Evolutionary conservation across 2,888 invertebrate species (phyloP), one percentile per base, ranked within the genome.

Genomic region (Hydraecia micacea): DNA sequence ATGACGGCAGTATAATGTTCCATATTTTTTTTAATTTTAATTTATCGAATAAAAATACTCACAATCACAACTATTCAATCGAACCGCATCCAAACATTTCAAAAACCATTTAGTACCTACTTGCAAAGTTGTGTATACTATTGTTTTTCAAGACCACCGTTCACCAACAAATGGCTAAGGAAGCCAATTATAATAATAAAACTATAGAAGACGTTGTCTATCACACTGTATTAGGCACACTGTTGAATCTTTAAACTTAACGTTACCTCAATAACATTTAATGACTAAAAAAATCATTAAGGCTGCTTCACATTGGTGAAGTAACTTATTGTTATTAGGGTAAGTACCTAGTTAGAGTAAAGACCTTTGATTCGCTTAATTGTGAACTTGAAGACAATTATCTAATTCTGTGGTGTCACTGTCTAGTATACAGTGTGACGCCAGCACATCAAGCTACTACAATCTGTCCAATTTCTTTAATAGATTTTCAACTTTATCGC

Each of bases 191-290:
- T 15, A 18, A 11, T 15, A 18, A 11, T 2, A 46, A 46, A 25
- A 21, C 11, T 28, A 46, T 28, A 68, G 1, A 36, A 77, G 11
- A 83, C 69, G 77, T 65, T 77, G 28, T 66, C 28, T 70, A 58
- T 42, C 6, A 11, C 42, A 15, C 52, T 6, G 18, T 13, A 28
- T 25, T 8, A 62, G 13, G 13, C 8, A 36, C 8, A 66, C 77
- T 77, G 65, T 65, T 18, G 60, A 60, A 69, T 70, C 25, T 77
- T 58, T 18, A 49, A 69, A 42, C 6, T 52, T 28, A 11, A 55
- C 21, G 5, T 32, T 42, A 15, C 11, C 55, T 75, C 25, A 46
- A 5, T n/a, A 72, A 9, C 39, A 18, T 25, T 32, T n/a, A 18
- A 32, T 9, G 13, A 5, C 1, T 21, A 32, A 72, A 80, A 77